Conservation (phyloP, 92 coral and sea anemone species). For the Siderastrea siderea region DNA sequence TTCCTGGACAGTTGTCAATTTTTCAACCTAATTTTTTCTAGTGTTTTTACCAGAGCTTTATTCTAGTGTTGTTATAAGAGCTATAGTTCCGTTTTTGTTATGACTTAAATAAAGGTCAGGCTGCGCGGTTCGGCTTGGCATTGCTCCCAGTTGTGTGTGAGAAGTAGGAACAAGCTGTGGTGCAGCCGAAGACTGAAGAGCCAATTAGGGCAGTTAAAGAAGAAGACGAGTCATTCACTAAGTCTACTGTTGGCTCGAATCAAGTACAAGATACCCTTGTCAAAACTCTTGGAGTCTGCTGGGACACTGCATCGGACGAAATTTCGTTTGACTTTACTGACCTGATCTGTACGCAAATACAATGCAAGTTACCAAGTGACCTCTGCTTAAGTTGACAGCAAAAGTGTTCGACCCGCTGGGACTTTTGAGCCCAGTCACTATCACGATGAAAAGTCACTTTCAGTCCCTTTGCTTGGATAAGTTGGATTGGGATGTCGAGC, state of each 20-base stretch:
- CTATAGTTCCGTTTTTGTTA: no score
- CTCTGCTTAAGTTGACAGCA: slow-evolving; percentile 71
- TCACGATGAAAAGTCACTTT: slow-evolving; percentile 69
- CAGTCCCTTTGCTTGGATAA: slow-evolving; percentile 60
- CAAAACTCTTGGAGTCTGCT: slow-evolving; percentile 24
- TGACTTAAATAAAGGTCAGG: no score
- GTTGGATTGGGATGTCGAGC: slow-evolving; percentile 67
- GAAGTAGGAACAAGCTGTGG: neutral
- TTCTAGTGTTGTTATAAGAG: no score
- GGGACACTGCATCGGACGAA: slow-evolving; percentile 42
- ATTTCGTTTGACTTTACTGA: slow-evolving; percentile 52
- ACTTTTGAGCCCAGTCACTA: slow-evolving; percentile 69
- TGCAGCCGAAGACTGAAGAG: slow-evolving; percentile 6
- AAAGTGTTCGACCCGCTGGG: slow-evolving; percentile 85
- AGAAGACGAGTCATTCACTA: neutral
- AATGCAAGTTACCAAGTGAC: slow-evolving; percentile 74
- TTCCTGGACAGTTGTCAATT: no score
- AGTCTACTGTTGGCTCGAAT: slow-evolving; percentile 31
- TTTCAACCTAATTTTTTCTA: no score
- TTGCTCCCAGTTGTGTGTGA: slow-evolving; percentile 34
- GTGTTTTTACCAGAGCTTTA: no score
- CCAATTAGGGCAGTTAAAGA: neutral
- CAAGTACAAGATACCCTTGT: slow-evolving; percentile 8
- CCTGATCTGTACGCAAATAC: slow-evolving; percentile 43
- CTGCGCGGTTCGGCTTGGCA: slow-evolving; percentile 23